A percentile compares a stretch with the other conserved stretches of the same genome.
phyloP scores from a whole-genome alignment of 2,797 vertebrate species.

The Notoglanidium macrostoma region DNA sequence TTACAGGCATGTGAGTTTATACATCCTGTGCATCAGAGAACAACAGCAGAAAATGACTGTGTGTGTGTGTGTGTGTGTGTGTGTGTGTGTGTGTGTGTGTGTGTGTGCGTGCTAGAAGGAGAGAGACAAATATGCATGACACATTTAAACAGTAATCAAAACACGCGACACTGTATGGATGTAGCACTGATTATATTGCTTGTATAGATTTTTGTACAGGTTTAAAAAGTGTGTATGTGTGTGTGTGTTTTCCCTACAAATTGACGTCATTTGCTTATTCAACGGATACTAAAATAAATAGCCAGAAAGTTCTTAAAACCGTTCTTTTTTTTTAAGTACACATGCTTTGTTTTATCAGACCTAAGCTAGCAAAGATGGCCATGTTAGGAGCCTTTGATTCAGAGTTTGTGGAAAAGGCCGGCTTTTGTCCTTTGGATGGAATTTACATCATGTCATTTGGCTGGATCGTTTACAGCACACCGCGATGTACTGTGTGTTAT shows the following conservation, averaged over 20 bases:
- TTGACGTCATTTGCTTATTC: constrained; percentile 57
- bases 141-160: constrained; percentile 67
- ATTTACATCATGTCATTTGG: background rate
- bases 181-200: constrained; percentile 65
- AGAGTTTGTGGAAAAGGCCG: background rate
- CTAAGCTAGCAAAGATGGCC: background rate
- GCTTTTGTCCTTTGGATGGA: constrained; percentile 1
- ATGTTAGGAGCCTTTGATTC: background rate
- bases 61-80: too few relatives aligned
- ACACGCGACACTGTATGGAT: constrained; percentile 63
- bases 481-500: constrained; percentile 24
- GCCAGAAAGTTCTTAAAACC: background rate
- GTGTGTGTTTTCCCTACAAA: constrained; percentile 45
- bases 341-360: background rate
- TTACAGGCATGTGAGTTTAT: too few relatives aligned
- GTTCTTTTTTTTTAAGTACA: background rate
- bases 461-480: constrained; percentile 51
- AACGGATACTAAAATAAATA: constrained; percentile 55
- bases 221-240: constrained; percentile 48
- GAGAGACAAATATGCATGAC: constrained; percentile 55
- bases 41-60: too few relatives aligned
- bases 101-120: constrained; percentile 31
- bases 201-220: constrained; percentile 56
- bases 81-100: background rate
- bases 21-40: too few relatives aligned